Evolutionary conservation across 2,113 vertebrate genomes (phyloP).

Genomic region (Apteryx owenii): DNA sequence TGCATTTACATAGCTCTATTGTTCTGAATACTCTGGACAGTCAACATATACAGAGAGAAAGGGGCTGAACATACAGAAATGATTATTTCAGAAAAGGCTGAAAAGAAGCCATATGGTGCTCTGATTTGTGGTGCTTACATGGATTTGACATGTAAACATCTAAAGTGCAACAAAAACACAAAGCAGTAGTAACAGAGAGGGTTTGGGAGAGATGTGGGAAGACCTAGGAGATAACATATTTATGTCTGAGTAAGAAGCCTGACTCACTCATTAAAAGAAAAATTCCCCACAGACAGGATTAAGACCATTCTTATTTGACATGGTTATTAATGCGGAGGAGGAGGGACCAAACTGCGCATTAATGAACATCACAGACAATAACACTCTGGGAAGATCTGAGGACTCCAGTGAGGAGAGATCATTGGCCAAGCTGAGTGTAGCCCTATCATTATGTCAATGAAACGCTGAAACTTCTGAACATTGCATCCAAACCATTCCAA

Average conservation of each 20-base stretch:
- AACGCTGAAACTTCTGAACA: neutral
- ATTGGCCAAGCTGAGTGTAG: neutral
- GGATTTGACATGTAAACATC: neutral
- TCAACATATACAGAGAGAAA: neutral
- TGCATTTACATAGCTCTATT: neutral
- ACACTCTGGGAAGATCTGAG: neutral
- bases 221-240: neutral
- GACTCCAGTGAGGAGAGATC: neutral
- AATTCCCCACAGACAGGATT: conserved; percentile 20
- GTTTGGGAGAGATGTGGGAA: neutral
- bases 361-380: conserved; percentile 33
- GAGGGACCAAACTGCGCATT: conserved; percentile 6
- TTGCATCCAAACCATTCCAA: neutral
- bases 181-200: neutral
- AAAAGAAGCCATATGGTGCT: neutral
- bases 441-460: neutral
- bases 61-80: neutral
- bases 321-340: conserved; percentile 50
- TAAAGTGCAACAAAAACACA: neutral
- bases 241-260: neutral
- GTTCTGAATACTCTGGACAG: neutral
- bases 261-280: conserved; percentile 47
- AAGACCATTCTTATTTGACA: conserved; percentile 33
- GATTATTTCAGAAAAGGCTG: neutral
- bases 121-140: neutral